Evolutionary conservation across 1,140 invertebrate species (phyloP), one percentile per base, ranked within the genome.

Genomic region (Lasaia peninsularis): DNA sequence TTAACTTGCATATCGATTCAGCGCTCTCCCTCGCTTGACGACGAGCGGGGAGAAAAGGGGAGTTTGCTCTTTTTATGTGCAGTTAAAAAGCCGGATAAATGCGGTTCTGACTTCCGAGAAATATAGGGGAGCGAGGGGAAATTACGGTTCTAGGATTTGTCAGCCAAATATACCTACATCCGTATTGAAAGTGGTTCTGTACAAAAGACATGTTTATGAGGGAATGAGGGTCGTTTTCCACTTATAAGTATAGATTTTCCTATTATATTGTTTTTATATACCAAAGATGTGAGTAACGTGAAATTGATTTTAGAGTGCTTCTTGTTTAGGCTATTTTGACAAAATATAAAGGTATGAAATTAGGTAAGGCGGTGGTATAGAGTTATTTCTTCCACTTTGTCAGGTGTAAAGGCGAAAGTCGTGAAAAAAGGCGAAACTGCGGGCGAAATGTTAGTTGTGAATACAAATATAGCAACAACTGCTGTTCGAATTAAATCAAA

Each of bases 1-100:
- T 75, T 73, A 66, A 73, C 66, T 74, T 77, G 71, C 63, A 75
- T 80, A 80, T 80, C 74, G 78, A 80, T 80, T 76, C 58, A 62
- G 63, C 58, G 61, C 71, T 68, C 69, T 61, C 68, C 64, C 73
- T 40, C 65, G 61, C 40, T 44, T 48, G 40, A 21, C 40, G 40
- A 48, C 40, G 40, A 16, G 40, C 48, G 52, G 61, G 63, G 55
- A 57, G 58, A 52, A 52, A 44, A 54, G 57, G 58, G 62, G 64
- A 61, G 67, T 63, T 74, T 70, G 64, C 64, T 72, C 70, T 71
- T 73, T 73, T 75, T 73, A 73, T 69, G 68, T 70, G 63, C 70
- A 65, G 60, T 63, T 68, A 69, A 72, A 71, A 73, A 76, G 71
- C 70, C 65, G 70, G 68, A 73, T 68, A 71, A 71, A 63, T 68